Evolutionary conservation across 2,113 vertebrate species (phyloP), one percentile per base, ranked within the genome.

Genomic region (Sclerurus mexicanus): DNA sequence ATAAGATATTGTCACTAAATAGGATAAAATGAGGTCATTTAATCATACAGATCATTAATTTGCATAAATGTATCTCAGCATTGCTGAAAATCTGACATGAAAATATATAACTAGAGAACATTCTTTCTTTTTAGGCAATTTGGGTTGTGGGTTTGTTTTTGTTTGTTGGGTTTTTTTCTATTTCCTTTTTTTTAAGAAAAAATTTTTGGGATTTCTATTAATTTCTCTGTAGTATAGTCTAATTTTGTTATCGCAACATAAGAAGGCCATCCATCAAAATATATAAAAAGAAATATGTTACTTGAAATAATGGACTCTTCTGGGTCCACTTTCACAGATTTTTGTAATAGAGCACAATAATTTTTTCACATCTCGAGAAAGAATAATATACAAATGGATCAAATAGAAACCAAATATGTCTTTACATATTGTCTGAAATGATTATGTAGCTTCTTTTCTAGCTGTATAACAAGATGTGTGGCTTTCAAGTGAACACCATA

Each of bases 1-100:
- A 58, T 81, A 80, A 83, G 66, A 72, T 89, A 50, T 42, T 89
- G 49, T 76, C 35, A 83, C 35, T 67, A 89, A 86, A 84, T 20
- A 80, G 59, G 27, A 73, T 68, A 25, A 76, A 95, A 76, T 42
- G 1, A 82, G 22, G 18, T 78, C 7, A 83, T 88, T 75, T 89
- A 72, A 76, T 92, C 52, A 58, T 30, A 69, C 14, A 83, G 47
- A 76, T 83, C 47, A 73, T 86, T 68, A 79, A 86, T 68, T 84
- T 35, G 76, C 11, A 28, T 33, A 77, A 73, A 37, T 68, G n/a
- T 60, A 64, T 39, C 19, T 40, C 35, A 67, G 5, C 16, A 15
- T 63, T 49, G 15, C 27, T 91, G 63, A 20, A 87, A 75, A 87
- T 4, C 4, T 63, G 66, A 62, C 44, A 52, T 39, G 52, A 63